A percentile compares a stretch with the other conserved stretches of the same genome.
Conservation (phyloP, 1,140 invertebrate genomes). For the Holotrichia oblita region DNA sequence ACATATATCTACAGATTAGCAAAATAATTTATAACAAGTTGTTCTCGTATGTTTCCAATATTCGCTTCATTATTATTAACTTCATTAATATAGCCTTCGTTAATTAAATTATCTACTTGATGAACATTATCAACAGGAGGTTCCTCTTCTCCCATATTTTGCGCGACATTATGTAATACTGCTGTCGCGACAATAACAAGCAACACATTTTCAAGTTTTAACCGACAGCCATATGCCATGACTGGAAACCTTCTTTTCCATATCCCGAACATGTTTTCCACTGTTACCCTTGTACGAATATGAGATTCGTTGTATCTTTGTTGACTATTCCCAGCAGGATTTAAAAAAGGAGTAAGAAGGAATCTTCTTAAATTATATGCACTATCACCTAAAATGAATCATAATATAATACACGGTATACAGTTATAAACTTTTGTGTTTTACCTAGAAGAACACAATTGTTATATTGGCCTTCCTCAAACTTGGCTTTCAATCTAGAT, state of each 20-base stretch:
- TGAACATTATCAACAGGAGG: not conserved
- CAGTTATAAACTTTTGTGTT: slow-evolving; percentile 53
- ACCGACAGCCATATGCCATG: slow-evolving; percentile 48
- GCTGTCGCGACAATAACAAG: slow-evolving; percentile 53
- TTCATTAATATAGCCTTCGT: not conserved
- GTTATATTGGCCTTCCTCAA: slow-evolving; percentile 4
- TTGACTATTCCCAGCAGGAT: slow-evolving; percentile 49
- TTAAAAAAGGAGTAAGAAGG: slow-evolving; percentile 53
- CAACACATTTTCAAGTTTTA: slow-evolving; percentile 50
- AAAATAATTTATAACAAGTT: not conserved
- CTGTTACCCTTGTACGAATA: slow-evolving; percentile 55
- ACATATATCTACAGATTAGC: no score
- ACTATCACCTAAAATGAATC: slow-evolving; percentile 43
- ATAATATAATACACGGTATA: slow-evolving; percentile 55
- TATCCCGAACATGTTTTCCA: slow-evolving; percentile 57
- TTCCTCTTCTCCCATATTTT: not conserved
- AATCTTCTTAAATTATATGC: slow-evolving; percentile 41
- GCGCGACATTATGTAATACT: slow-evolving; percentile 59
- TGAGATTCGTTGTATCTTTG: slow-evolving; percentile 56
- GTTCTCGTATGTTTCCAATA: not conserved
- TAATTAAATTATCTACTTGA: slow-evolving; percentile 12
- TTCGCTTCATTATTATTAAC: not conserved
- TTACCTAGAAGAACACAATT: slow-evolving; percentile 48
- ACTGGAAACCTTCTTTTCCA: slow-evolving; percentile 58
- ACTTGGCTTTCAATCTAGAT: slow-evolving; percentile 40